Evolutionary conservation across 64 coral and sea anemone species (phyloP).

Genomic region (Porites australiensis): DNA sequence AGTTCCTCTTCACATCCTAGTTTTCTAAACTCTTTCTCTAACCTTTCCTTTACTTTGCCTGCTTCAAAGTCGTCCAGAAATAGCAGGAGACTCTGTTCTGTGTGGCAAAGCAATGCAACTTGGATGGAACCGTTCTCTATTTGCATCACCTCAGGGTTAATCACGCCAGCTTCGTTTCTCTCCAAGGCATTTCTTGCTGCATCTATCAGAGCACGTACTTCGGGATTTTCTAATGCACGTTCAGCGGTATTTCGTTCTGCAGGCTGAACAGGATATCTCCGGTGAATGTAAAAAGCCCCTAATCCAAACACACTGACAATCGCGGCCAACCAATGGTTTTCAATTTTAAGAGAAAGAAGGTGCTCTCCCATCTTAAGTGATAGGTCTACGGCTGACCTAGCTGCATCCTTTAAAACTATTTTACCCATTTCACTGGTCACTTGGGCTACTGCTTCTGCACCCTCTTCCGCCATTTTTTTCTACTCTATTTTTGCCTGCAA

Average conservation of each 20-base stretch:
- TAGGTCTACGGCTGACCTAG: neutral
- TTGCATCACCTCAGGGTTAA: neutral
- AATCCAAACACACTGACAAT: neutral
- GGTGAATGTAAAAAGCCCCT: neutral
- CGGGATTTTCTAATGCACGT: no score
- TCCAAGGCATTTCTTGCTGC: neutral
- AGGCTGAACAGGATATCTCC: neutral
- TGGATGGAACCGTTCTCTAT: neutral
- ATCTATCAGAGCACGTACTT: no score
- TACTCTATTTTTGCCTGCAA: neutral
- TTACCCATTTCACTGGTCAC: neutral
- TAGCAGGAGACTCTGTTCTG: neutral
- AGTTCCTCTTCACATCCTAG: neutral
- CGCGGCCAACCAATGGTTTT: neutral
- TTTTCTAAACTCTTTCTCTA: neutral
- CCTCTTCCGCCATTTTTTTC: neutral
- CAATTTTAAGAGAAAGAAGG: neutral
- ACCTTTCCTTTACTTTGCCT: neutral
- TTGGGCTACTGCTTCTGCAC: neutral
- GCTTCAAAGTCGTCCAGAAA: constrained; percentile 5
- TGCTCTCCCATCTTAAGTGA: neutral
- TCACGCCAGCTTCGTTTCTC: neutral
- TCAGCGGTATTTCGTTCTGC: neutral
- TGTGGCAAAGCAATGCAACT: neutral
- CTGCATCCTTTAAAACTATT: no score